Conservation (phyloP, 2,797 vertebrate genomes). For the Momotus momota region DNA sequence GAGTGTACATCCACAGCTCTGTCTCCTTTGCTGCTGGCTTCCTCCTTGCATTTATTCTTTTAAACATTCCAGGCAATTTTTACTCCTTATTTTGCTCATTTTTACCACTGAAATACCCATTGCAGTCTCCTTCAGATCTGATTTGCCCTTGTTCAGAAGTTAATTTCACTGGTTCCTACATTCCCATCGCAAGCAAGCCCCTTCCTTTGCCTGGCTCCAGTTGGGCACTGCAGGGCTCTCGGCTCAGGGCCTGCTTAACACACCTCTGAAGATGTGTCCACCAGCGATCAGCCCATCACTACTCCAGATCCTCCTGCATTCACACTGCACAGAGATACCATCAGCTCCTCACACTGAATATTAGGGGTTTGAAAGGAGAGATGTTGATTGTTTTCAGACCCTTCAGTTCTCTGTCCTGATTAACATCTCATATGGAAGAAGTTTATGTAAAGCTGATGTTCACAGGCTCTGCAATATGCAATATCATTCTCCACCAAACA, state of each 20-base stretch:
- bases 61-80: neutral
- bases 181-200: neutral
- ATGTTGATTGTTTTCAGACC: slow-evolving; percentile 54
- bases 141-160: neutral
- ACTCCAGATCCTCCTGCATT: neutral
- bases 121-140: neutral
- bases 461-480: slow-evolving; percentile 40
- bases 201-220: neutral
- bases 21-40: neutral
- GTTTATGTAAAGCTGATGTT: slow-evolving; percentile 65
- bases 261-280: neutral
- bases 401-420: slow-evolving; percentile 26
- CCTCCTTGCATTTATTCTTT: neutral
- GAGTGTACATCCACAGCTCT: neutral
- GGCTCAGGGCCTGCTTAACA: neutral
- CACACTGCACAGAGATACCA: neutral
- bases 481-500: slow-evolving; percentile 51
- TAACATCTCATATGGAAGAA: slow-evolving; percentile 50
- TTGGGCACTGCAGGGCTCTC: neutral
- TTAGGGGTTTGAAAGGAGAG: neutral
- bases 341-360: neutral
- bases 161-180: neutral
- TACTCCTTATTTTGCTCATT: neutral
- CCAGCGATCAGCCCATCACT: neutral
- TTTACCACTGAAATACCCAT: neutral